A percentile compares a stretch with the other conserved stretches of the same genome.
phyloP scores from a whole-genome alignment of 2,113 vertebrate genomes.

The Rhipidura dahli region DNA sequence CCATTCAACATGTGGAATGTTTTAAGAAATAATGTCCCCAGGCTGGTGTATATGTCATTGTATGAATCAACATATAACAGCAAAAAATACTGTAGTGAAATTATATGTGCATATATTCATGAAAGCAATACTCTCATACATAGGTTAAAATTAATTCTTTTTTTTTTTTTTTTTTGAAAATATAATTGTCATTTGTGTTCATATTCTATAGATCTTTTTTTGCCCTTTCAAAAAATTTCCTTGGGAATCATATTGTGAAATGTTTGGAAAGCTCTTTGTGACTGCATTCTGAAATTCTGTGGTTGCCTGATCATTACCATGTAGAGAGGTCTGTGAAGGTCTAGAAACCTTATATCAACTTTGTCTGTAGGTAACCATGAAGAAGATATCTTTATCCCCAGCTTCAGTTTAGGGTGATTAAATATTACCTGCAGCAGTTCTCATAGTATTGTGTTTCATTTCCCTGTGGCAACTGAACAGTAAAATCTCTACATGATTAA shows the following conservation, averaged over 20 bases:
- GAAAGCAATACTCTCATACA: neutral
- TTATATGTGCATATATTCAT: neutral
- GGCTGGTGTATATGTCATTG: neutral
- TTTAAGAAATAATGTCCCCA: neutral
- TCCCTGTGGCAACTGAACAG: neutral
- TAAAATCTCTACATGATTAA: neutral
- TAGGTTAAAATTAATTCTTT: neutral
- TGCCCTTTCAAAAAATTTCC: neutral
- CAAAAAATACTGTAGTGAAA: neutral
- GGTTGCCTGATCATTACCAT: neutral
- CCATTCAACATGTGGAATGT: neutral
- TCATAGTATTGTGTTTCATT: neutral
- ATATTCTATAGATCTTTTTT: neutral
- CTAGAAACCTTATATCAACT: neutral
- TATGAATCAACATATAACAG: neutral
- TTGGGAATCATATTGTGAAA: neutral
- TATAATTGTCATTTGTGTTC: neutral
- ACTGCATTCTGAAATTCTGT: neutral
- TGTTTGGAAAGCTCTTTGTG: neutral
- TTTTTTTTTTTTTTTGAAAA: neutral
- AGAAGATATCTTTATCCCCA: neutral
- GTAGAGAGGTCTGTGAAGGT: neutral
- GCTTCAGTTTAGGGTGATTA: neutral
- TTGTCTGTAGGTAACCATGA: neutral
- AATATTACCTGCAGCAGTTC: neutral